Conservation (phyloP, 2,113 vertebrate species). For the Percopsis transmontana region DNA sequence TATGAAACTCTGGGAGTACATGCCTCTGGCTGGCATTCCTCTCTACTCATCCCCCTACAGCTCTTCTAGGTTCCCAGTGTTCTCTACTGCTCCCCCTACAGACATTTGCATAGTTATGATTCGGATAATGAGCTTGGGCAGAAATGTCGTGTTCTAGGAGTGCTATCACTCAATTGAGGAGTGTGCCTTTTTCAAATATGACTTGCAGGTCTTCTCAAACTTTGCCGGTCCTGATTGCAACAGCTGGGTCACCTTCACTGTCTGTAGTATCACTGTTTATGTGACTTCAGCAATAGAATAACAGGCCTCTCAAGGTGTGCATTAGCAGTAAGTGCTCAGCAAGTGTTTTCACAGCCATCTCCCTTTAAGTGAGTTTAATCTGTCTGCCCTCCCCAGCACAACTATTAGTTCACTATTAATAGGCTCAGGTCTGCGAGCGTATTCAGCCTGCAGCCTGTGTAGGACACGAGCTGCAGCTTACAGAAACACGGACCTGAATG, state of each 20-base stretch:
- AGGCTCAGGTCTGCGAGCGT: no score
- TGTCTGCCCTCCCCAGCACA: constrained; percentile 65
- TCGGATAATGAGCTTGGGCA: no score
- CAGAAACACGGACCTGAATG: constrained; percentile 17
- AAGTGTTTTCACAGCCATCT: constrained; percentile 56
- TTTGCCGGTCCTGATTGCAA: neutral
- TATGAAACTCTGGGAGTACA: no score
- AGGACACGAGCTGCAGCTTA: constrained; percentile 1
- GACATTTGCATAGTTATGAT: no score
- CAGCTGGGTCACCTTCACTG: neutral
- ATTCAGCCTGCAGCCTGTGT: constrained; percentile 33
- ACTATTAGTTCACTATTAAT: constrained; percentile 76
- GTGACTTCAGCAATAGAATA: neutral
- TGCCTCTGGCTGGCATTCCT: no score
- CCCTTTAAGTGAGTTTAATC: constrained; percentile 71
- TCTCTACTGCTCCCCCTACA: no score
- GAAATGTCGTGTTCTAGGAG: no score
- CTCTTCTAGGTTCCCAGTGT: no score
- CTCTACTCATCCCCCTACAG: no score
- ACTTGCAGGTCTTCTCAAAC: neutral
- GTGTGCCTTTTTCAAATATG: no score
- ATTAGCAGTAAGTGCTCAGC: constrained; percentile 46
- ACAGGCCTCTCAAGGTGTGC: constrained; percentile 35
- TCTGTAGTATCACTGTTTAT: neutral
- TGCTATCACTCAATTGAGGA: no score